These are phyloP conservation scores for Drosophila mayaguana DNA, from an alignment of 2,888 invertebrate genomes.

Conservation along the genomic window DNA sequence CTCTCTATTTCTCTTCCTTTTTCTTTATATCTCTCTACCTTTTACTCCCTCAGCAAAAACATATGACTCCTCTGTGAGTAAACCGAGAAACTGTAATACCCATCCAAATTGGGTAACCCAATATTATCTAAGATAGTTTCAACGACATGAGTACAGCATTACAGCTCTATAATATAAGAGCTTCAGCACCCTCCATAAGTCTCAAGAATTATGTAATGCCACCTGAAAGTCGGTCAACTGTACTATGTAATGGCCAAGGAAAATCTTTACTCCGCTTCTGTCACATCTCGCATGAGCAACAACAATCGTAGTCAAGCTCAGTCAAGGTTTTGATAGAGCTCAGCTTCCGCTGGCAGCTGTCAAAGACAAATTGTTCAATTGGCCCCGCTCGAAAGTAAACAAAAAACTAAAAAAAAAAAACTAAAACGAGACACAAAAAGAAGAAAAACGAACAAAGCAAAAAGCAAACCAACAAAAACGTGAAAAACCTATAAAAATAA, in stretches of 20 bases:
- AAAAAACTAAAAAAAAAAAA: slow-evolving; percentile 38
- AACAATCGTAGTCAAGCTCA: not conserved
- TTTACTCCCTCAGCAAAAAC: too few relatives aligned
- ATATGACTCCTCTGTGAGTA: too few relatives aligned
- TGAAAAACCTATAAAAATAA: slow-evolving; percentile 23
- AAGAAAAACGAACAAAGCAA: too few relatives aligned
- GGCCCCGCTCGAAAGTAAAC: slow-evolving; percentile 50
- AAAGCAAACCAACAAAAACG: not conserved
- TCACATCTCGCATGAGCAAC: not conserved
- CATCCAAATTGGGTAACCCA: not conserved
- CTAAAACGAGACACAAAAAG: slow-evolving; percentile 26
- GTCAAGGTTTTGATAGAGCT: slow-evolving; percentile 23
- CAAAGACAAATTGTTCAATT: slow-evolving; percentile 58
- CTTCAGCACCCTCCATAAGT: not conserved
- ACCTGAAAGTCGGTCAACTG: not conserved
- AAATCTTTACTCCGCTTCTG: not conserved
- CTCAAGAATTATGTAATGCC: not conserved
- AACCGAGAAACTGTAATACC: not conserved
- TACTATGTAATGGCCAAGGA: not conserved
- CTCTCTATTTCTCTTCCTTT: too few relatives aligned
- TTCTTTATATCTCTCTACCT: too few relatives aligned
- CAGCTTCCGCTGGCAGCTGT: slow-evolving; percentile 53
- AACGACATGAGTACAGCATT: not conserved
- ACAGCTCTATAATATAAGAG: too few relatives aligned
- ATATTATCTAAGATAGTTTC: not conserved